A percentile compares a stretch with the other conserved stretches of the same genome.
Evolutionary conservation across 2,888 invertebrate species (phyloP).

Genomic region (Ochlodes sylvanus): DNA sequence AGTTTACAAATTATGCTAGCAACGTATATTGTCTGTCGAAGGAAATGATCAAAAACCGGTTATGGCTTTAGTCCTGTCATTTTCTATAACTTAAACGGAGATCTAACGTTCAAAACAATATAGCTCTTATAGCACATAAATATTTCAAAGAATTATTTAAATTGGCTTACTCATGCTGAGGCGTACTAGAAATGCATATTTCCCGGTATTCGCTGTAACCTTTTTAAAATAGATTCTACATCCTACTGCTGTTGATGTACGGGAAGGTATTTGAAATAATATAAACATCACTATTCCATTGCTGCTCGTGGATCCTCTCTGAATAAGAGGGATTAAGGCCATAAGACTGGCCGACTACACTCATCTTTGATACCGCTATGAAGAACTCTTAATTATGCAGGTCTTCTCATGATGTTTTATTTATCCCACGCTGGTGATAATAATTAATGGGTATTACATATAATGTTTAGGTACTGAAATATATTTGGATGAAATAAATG

Average conservation of each 20-base stretch:
- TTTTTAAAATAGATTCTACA: neutral
- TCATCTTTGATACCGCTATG: too few relatives aligned
- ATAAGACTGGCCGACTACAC: too few relatives aligned
- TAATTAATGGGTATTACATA: too few relatives aligned
- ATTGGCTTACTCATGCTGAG: slow-evolving; percentile 1
- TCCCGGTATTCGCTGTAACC: neutral
- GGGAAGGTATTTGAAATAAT: neutral
- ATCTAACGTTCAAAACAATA: neutral
- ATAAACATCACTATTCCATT: neutral
- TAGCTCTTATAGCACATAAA: neutral
- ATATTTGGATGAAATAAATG: too few relatives aligned
- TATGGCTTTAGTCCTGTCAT: slow-evolving; percentile 5
- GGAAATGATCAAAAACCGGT: too few relatives aligned
- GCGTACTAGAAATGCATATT: slow-evolving; percentile 6
- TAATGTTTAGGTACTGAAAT: too few relatives aligned
- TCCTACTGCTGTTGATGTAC: neutral
- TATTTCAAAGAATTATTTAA: slow-evolving; percentile 4
- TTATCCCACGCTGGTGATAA: too few relatives aligned
- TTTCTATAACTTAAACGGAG: neutral
- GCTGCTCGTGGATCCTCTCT: neutral
- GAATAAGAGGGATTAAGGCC: neutral
- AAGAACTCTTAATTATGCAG: too few relatives aligned
- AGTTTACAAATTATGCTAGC: too few relatives aligned
- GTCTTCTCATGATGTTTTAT: too few relatives aligned
- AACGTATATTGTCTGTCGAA: too few relatives aligned